Conservation (phyloP, 2,888 invertebrate species). For the Leistus spinibarbis region DNA sequence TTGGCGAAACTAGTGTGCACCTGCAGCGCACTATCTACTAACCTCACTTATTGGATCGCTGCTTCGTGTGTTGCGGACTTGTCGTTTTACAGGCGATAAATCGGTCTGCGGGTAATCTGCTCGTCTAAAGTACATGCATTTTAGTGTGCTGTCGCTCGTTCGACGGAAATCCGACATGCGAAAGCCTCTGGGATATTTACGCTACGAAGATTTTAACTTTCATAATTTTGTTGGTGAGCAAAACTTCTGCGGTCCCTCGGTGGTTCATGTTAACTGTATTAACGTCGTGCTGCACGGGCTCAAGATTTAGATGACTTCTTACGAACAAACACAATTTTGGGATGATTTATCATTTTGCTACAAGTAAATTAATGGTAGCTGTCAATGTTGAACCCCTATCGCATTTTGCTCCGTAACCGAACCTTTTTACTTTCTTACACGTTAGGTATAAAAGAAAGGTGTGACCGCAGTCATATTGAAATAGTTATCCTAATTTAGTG, state of each 20-base stretch:
- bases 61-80: not conserved
- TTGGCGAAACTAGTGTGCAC: not conserved
- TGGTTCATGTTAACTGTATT: not conserved
- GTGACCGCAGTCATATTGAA: too few species aligned
- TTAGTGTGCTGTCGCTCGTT: not conserved
- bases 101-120: not conserved
- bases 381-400: not conserved
- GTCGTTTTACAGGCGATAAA: constrained; percentile 1
- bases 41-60: not conserved
- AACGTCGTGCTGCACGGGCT: not conserved
- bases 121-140: not conserved
- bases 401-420: not conserved
- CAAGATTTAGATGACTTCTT: not conserved
- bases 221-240: not conserved
- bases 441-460: too few species aligned
- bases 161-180: not conserved
- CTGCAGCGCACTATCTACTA: not conserved
- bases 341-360: not conserved
- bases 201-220: constrained; percentile 1
- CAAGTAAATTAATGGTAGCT: not conserved
- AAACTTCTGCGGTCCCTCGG: not conserved
- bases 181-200: constrained; percentile 3
- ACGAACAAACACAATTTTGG: not conserved
- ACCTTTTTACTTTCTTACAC: too few species aligned
- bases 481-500: too few species aligned